These are phyloP conservation scores for Drosophila sproati DNA, from an alignment of 1,140 invertebrate species.

Conservation along the genomic window DNA sequence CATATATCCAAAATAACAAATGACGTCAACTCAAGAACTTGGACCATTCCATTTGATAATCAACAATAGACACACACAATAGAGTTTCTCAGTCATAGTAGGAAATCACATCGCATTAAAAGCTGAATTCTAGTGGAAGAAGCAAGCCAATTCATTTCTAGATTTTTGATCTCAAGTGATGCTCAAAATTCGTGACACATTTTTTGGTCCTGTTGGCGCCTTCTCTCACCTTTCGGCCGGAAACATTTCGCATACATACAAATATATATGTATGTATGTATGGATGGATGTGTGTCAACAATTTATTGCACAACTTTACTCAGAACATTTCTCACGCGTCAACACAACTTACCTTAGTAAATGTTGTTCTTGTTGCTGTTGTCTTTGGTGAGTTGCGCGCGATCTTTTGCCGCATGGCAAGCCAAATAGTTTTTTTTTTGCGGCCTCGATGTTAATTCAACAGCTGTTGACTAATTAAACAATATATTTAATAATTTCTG, in stretches of 20 bases:
- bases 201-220: background rate
- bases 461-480: slow-evolving; percentile 48
- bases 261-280: background rate
- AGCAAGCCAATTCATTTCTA: background rate
- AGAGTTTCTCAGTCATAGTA: slow-evolving; percentile 28
- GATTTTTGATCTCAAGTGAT: no score
- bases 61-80: slow-evolving; percentile 19
- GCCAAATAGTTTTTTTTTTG: slow-evolving; percentile 38
- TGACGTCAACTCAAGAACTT: slow-evolving; percentile 72
- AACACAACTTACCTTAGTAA: slow-evolving; percentile 45
- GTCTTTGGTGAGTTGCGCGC: slow-evolving; percentile 24
- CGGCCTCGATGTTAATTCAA: slow-evolving; percentile 51
- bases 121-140: no score
- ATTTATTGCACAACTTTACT: slow-evolving; percentile 54
- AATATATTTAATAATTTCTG: slow-evolving; percentile 34
- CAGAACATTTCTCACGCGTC: slow-evolving; percentile 36
- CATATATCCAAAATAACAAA: slow-evolving; percentile 39
- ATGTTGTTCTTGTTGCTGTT: slow-evolving; percentile 23
- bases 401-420: slow-evolving; percentile 34
- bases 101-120: slow-evolving; percentile 7
- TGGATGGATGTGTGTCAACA: slow-evolving; percentile 7
- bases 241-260: slow-evolving; percentile 1
- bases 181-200: background rate
- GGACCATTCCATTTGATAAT: slow-evolving; percentile 43
- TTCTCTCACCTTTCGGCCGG: background rate